Evolutionary conservation across 2,888 invertebrate genomes (phyloP), one percentile per base, ranked within the genome.

Genomic region (Clusia tigrina): DNA sequence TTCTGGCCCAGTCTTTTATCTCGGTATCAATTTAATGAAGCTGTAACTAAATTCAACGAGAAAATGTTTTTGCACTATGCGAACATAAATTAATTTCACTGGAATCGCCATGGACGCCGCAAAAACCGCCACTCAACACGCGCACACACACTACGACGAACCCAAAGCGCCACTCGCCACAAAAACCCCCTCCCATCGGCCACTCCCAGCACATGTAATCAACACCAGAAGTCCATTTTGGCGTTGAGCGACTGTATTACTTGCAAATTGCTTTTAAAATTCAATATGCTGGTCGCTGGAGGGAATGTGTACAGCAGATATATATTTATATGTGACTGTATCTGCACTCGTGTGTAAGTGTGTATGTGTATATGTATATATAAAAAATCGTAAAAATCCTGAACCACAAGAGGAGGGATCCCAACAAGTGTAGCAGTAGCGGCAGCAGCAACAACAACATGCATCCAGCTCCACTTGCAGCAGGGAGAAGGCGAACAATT

Each of bases 221-320:
- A 42, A 42, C 42, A 42, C 42, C 48, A 22, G 22, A 22, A 48
- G 48, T 48, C 48, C 48, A 48, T 48, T 48, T 48, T 18, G 48
- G 18, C 22, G 48, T 48, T 48, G 48, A 18, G 48, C 48, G 22
- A 48, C 48, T 48, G 22, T 48, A 48, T 48, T 48, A 48, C 48
- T 48, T 48, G 48, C 48, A 48, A 48, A 48, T 48, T 48, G 48
- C 48, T 48, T 48, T 48, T 48, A 48, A 48, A 48, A 48, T 48
- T 48, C 48, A 48, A 48, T 48, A 48, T 48, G 48, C 48, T 48
- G 18, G 22, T 18, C 22, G 48, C 48, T 48, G 48, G 20, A 48
- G 22, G 48, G 22, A 48, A 48, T 48, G n/a, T 17, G n/a, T 15
- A 12, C 32, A 32, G n/a, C n/a, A n/a, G n/a, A n/a, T n/a, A n/a